phyloP scores from a whole-genome alignment of 2,888 invertebrate genomes.

The Meteorus colon region DNA sequence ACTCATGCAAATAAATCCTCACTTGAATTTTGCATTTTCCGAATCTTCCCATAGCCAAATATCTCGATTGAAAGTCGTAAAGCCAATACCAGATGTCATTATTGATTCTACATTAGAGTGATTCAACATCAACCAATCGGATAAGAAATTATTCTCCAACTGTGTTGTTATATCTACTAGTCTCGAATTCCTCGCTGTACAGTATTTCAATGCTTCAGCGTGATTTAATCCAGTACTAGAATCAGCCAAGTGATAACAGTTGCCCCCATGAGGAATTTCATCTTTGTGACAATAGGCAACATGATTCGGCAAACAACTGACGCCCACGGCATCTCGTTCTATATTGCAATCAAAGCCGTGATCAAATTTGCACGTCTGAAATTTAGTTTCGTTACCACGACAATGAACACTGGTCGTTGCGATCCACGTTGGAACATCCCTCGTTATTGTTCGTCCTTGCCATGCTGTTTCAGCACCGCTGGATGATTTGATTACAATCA shows the following conservation, averaged over 20 bases:
- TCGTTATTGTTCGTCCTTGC: constrained; percentile 71
- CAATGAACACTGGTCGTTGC: constrained; percentile 70
- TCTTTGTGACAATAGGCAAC: constrained; percentile 72
- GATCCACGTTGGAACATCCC: constrained; percentile 64
- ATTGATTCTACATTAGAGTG: constrained; percentile 69
- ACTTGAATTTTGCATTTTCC: constrained; percentile 63
- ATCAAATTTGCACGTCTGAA: constrained; percentile 69
- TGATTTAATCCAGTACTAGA: constrained; percentile 68
- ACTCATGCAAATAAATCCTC: background rate
- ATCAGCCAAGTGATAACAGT: constrained; percentile 75
- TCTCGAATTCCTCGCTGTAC: constrained; percentile 70
- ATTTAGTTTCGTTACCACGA: constrained; percentile 71
- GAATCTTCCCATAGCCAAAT: constrained; percentile 75
- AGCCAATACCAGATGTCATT: constrained; percentile 74
- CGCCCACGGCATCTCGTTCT: constrained; percentile 70
- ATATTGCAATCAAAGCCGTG: constrained; percentile 66
- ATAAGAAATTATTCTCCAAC: constrained; percentile 76
- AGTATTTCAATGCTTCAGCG: constrained; percentile 72
- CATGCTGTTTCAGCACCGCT: constrained; percentile 75
- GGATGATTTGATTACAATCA: constrained; percentile 14
- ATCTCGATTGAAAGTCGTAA: constrained; percentile 67
- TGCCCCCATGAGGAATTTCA: constrained; percentile 74
- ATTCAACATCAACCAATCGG: constrained; percentile 73
- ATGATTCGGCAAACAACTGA: constrained; percentile 71
- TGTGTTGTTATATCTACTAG: constrained; percentile 74